Conservation (phyloP, 2,113 vertebrate genomes). For the Alethe diademata region DNA sequence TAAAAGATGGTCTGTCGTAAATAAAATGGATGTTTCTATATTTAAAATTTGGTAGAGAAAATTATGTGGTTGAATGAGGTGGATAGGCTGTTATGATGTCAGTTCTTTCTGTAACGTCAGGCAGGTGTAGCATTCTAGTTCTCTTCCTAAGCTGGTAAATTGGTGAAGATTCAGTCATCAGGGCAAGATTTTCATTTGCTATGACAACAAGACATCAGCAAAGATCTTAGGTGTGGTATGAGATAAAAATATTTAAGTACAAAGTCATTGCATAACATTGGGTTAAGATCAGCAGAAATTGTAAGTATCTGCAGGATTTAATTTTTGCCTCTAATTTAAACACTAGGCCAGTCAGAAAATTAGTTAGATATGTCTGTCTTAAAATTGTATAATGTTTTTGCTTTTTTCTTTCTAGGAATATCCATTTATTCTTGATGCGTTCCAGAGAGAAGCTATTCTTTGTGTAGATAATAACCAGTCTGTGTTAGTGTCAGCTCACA, state of each 20-base stretch:
- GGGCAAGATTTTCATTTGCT: not conserved
- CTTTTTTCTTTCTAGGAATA: conserved; percentile 84
- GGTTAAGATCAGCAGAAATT: not conserved
- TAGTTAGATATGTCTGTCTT: not conserved
- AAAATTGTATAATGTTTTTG: not conserved
- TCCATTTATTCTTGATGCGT: conserved; percentile 94
- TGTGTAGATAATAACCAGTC: conserved; percentile 98
- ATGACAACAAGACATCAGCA: not conserved
- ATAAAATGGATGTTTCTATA: not conserved
- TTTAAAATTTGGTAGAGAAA: not conserved
- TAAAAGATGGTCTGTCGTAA: not conserved
- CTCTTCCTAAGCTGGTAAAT: not conserved
- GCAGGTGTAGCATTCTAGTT: not conserved
- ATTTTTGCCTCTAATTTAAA: not conserved
- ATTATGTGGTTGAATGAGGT: not conserved
- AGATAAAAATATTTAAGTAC: not conserved
- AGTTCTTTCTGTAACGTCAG: fast-evolving
- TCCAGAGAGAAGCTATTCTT: conserved; percentile 94
- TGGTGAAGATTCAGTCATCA: not conserved
- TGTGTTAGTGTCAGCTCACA: conserved; percentile 96
- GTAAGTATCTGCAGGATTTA: not conserved
- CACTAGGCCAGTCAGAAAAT: not conserved
- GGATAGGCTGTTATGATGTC: not conserved
- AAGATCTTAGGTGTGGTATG: not conserved
- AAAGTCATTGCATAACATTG: not conserved